Evolutionary conservation across 1,140 invertebrate species (phyloP).

Genomic region (Calephelis virginiensis): DNA sequence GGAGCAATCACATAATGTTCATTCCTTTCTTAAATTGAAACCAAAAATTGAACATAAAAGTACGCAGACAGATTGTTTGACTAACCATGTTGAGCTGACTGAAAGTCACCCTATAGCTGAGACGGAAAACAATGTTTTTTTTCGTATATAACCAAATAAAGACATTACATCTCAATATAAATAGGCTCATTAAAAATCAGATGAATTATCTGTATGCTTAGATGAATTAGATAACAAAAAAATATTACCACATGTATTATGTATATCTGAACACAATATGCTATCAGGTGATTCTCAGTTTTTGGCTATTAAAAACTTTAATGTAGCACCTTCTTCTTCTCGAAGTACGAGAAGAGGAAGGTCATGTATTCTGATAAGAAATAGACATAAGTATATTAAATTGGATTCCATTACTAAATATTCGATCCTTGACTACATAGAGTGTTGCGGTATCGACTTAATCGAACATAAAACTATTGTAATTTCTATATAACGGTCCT

Average conservation of each 20-base stretch:
- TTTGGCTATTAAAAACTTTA: background rate
- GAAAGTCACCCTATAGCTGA: too few species aligned
- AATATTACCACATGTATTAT: background rate
- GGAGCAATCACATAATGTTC: background rate
- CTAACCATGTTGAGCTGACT: too few species aligned
- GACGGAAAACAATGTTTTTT: background rate
- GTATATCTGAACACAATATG: background rate
- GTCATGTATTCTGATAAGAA: background rate
- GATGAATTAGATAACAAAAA: background rate
- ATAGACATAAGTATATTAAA: background rate
- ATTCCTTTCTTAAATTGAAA: too few species aligned
- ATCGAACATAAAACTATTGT: too few species aligned
- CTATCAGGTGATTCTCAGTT: background rate
- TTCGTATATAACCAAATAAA: background rate
- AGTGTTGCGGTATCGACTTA: too few species aligned
- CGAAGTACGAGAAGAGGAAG: background rate
- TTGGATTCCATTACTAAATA: background rate
- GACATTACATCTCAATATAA: background rate
- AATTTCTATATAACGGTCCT: too few species aligned
- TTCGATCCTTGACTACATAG: background rate
- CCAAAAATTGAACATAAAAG: background rate
- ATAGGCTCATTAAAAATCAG: background rate
- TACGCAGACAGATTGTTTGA: background rate
- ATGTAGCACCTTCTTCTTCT: background rate
- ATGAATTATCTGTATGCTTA: background rate